Conservation (phyloP, 1,140 invertebrate genomes). For the Hydropsyche tenuis region DNA sequence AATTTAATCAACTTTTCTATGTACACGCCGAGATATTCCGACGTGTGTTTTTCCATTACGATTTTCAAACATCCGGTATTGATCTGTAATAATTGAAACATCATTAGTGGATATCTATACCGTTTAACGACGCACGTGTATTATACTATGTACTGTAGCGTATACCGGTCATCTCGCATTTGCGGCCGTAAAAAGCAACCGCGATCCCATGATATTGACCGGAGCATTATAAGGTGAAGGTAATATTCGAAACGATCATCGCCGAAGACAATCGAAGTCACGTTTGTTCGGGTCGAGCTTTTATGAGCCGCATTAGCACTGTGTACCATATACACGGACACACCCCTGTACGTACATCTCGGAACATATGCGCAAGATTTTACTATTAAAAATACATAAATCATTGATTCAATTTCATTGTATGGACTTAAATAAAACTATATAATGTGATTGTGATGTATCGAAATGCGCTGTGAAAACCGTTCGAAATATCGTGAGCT, state of each 20-base stretch:
- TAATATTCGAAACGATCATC: constrained; percentile 38
- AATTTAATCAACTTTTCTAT: too few relatives aligned
- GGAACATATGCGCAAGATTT: not conserved
- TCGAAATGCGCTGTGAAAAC: too few relatives aligned
- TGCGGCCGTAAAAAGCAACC: not conserved
- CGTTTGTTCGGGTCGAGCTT: constrained; percentile 38
- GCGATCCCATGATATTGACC: constrained; percentile 34
- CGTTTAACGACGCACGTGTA: constrained; percentile 16
- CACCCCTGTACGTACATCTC: not conserved
- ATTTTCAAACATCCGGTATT: not conserved
- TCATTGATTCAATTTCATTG: too few relatives aligned
- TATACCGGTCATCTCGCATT: not conserved
- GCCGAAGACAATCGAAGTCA: constrained; percentile 35
- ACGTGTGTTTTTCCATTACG: not conserved
- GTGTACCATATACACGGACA: not conserved
- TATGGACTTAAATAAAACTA: too few relatives aligned
- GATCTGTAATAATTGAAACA: constrained; percentile 25
- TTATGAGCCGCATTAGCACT: constrained; percentile 33
- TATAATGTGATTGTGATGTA: too few relatives aligned
- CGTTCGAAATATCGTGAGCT: too few relatives aligned
- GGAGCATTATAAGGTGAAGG: constrained; percentile 36
- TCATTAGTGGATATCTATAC: constrained; percentile 27
- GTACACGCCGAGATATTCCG: too few relatives aligned
- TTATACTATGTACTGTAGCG: not conserved
- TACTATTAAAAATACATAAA: not conserved